phyloP scores from a whole-genome alignment of 2,888 invertebrate genomes.

The Micoletzkya japonica region DNA sequence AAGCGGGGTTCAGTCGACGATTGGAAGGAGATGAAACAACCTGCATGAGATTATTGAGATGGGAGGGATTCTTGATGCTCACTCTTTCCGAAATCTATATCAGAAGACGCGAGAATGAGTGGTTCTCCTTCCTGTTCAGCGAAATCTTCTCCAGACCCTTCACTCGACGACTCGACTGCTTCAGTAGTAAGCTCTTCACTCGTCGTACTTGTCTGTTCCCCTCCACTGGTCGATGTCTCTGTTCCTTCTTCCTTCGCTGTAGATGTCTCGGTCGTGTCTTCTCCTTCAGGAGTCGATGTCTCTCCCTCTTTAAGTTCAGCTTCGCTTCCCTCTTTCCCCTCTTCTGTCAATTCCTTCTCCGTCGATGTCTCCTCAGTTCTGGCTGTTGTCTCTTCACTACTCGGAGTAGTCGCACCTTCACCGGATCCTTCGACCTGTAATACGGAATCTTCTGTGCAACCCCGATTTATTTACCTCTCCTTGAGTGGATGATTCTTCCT shows the following conservation, averaged over 20 bases:
- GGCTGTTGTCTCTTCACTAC: conserved; percentile 7
- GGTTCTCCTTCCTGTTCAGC: conserved; percentile 7
- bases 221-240: conserved; percentile 22
- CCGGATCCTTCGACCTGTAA: neutral
- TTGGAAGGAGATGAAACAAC: conserved; percentile 58
- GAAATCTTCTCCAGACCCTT: neutral
- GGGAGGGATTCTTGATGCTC: neutral
- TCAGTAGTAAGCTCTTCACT: conserved; percentile 26
- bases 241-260: neutral
- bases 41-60: conserved; percentile 29
- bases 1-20: conserved; percentile 42
- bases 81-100: conserved; percentile 27
- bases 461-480: neutral
- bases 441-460: no score
- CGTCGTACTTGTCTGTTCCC: conserved; percentile 14
- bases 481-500: conserved; percentile 3
- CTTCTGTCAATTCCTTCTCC: conserved; percentile 23
- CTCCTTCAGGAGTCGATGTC: conserved; percentile 5
- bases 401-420: conserved; percentile 10
- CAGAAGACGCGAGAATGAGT: conserved; percentile 13
- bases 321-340: neutral
- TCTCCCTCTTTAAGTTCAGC: conserved; percentile 20
- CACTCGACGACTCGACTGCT: neutral
- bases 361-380: conserved; percentile 8
- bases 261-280: conserved; percentile 27